Conservation (phyloP, 1,140 invertebrate genomes). For the Diuraphis noxia region DNA sequence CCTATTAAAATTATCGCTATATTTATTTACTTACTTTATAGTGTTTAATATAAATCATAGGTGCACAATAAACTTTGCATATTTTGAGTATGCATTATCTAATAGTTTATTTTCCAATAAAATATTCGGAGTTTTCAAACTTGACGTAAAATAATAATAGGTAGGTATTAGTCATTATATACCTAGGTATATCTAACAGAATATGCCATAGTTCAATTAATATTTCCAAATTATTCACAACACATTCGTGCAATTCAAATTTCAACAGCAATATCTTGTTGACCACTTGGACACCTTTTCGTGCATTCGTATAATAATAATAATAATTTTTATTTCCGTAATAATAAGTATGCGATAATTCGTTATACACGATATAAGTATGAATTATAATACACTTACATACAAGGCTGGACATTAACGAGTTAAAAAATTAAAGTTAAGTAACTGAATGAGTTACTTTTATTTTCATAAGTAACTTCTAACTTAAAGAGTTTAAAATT, state of each 20-base stretch:
- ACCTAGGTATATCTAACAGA: background rate
- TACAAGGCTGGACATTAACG: no score
- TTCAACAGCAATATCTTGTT: background rate
- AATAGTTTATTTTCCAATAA: background rate
- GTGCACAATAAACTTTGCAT: background rate
- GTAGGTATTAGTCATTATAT: no score
- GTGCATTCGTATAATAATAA: background rate
- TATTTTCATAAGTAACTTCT: no score
- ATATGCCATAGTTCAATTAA: background rate
- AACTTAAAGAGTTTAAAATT: no score
- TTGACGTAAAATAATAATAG: background rate
- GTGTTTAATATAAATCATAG: background rate
- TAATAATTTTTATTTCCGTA: background rate
- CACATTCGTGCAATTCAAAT: background rate
- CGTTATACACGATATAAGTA: background rate
- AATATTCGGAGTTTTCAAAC: background rate
- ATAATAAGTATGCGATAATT: background rate
- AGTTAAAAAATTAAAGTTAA: no score
- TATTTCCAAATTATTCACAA: background rate
- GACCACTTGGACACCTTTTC: background rate
- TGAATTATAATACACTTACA: no score
- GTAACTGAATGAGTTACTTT: no score
- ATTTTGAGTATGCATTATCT: background rate
- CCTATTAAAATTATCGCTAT: no score
- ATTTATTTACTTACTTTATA: background rate